phyloP scores from a whole-genome alignment of 2,113 vertebrate species.

The Mustela lutreola region DNA sequence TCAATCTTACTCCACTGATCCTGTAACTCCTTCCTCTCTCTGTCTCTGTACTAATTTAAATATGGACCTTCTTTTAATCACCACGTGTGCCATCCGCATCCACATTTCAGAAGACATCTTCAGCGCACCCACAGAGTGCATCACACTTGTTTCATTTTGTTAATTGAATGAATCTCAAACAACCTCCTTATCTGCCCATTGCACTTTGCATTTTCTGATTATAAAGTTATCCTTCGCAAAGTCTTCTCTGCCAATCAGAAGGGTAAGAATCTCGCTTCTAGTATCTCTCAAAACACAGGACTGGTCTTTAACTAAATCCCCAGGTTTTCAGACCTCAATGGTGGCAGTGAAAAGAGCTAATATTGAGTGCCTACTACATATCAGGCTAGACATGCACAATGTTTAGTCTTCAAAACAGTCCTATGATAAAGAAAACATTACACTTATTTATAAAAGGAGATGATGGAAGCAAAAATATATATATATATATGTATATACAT shows the following conservation, averaged over 20 bases:
- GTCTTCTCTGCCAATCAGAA: not conserved
- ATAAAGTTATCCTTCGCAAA: not conserved
- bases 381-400: not conserved
- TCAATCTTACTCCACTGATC: not conserved
- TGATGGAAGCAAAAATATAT: not conserved
- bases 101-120: slow-evolving; percentile 28
- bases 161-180: slow-evolving; percentile 39
- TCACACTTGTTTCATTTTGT: not conserved
- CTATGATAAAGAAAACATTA: not conserved
- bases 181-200: not conserved
- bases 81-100: not conserved
- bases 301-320: not conserved
- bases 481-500: fast-evolving
- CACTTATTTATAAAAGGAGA: not conserved
- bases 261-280: not conserved
- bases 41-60: slow-evolving; percentile 19
- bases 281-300: not conserved
- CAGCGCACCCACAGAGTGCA: fast-evolving
- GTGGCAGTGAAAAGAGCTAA: not conserved
- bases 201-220: not conserved
- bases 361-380: not conserved
- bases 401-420: not conserved
- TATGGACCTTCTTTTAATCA: not conserved
- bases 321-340: not conserved
- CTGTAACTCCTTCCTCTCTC: not conserved